These are phyloP conservation scores for Channa argus DNA, from an alignment of 2,113 vertebrate species.

Conservation along the genomic window DNA sequence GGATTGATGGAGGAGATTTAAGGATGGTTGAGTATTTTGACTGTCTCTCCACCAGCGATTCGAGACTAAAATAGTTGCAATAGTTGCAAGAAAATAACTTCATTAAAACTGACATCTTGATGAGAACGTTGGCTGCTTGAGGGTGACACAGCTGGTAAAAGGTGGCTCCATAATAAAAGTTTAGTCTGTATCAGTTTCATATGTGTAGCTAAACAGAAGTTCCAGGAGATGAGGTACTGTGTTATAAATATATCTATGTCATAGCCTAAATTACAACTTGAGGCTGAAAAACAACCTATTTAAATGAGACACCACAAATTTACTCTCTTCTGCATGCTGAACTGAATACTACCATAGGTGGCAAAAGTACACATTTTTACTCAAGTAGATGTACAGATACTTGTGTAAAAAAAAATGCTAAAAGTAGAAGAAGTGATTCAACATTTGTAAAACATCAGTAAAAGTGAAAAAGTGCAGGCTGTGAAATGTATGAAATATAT, in stretches of 20 bases:
- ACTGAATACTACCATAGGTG: neutral
- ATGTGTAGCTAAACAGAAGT: neutral
- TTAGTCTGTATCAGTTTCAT: constrained; percentile 10
- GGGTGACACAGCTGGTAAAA: constrained; percentile 3
- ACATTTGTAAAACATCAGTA: no score
- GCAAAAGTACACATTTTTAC: no score
- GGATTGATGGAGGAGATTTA: constrained; percentile 29
- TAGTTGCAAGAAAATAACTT: constrained; percentile 7
- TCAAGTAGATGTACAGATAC: no score
- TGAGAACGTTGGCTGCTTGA: constrained; percentile 9
- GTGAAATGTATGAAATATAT: no score
- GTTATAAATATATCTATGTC: constrained; percentile 1
- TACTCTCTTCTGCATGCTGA: neutral
- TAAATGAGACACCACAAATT: neutral
- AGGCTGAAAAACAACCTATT: no score
- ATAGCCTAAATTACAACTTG: neutral
- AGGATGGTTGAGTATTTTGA: constrained; percentile 24
- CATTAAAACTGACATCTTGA: constrained; percentile 31
- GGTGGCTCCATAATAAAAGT: constrained; percentile 12
- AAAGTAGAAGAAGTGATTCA: no score
- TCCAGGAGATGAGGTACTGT: constrained; percentile 1
- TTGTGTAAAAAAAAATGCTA: no score
- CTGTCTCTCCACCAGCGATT: constrained; percentile 34
- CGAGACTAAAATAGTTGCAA: constrained; percentile 8
- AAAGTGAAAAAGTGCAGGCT: no score